A percentile compares a stretch with the other conserved stretches of the same genome.
Evolutionary conservation across 2,888 invertebrate species (phyloP).

Genomic region (Stenotaenia linearis): DNA sequence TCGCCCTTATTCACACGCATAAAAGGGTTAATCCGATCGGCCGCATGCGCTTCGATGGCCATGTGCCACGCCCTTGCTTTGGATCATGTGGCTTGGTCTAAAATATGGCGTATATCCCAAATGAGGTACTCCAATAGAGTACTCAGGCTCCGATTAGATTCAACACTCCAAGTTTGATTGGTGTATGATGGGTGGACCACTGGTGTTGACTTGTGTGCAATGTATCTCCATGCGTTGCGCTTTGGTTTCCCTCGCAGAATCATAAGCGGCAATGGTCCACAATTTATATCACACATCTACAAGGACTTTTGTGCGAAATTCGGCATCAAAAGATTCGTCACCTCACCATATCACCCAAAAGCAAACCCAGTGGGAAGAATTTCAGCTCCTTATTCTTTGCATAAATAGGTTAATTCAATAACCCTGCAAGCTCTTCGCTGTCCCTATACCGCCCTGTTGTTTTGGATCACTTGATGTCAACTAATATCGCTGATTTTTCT

Average conservation of each 20-base stretch:
- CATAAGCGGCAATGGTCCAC: neutral
- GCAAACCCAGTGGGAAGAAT: neutral
- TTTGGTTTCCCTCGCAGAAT: neutral
- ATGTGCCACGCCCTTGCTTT: neutral
- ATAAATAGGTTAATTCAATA: too few species aligned
- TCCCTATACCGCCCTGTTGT: too few species aligned
- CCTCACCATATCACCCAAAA: neutral
- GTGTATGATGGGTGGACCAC: too few species aligned
- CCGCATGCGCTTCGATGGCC: neutral
- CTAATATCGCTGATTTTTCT: neutral
- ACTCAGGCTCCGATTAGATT: too few species aligned
- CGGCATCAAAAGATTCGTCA: neutral
- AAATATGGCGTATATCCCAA: too few species aligned
- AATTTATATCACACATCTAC: neutral
- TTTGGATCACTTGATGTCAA: neutral
- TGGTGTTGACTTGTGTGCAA: too few species aligned
- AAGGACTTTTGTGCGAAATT: neutral
- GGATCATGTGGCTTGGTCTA: too few species aligned
- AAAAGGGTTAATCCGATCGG: slow-evolving; percentile 7
- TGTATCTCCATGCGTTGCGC: too few species aligned
- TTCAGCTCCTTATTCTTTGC: too few species aligned
- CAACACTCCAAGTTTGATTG: too few species aligned
- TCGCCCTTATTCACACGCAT: slow-evolving; percentile 9
- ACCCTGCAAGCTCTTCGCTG: too few species aligned
- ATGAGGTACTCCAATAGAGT: too few species aligned